A percentile compares a stretch with the other conserved stretches of the same genome.
Evolutionary conservation across 2,797 vertebrate genomes (phyloP).

Genomic region (Hipposideros larvatus): DNA sequence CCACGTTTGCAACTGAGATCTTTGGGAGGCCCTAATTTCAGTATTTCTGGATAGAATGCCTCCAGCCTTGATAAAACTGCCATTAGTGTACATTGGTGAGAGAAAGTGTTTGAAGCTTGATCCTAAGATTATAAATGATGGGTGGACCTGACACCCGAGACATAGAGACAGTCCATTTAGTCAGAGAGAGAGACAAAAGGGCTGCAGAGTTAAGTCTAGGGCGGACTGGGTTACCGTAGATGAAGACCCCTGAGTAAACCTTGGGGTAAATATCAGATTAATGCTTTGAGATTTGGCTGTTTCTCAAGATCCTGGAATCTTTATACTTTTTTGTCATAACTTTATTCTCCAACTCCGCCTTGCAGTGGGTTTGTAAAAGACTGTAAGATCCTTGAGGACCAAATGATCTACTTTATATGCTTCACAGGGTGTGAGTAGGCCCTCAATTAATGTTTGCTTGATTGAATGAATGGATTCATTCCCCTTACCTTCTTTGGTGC

Average conservation of each 20-base stretch:
- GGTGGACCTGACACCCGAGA: background rate
- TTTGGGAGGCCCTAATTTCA: background rate
- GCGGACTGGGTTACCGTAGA: background rate
- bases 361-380: background rate
- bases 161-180: background rate
- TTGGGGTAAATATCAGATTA: background rate
- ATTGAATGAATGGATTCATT: background rate
- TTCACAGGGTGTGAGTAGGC: background rate
- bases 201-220: background rate
- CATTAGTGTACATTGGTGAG: background rate
- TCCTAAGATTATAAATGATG: background rate
- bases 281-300: background rate
- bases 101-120: background rate
- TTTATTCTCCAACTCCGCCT: conserved; percentile 27
- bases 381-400: background rate
- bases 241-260: background rate
- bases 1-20: background rate
- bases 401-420: background rate
- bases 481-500: conserved; percentile 56
- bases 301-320: background rate
- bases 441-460: background rate
- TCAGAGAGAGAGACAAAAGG: background rate
- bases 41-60: background rate
- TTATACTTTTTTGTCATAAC: background rate
- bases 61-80: background rate